A percentile compares a stretch with the other conserved stretches of the same genome.
Evolutionary conservation across 2,888 invertebrate genomes (phyloP).

Genomic region (Agrochola lota): DNA sequence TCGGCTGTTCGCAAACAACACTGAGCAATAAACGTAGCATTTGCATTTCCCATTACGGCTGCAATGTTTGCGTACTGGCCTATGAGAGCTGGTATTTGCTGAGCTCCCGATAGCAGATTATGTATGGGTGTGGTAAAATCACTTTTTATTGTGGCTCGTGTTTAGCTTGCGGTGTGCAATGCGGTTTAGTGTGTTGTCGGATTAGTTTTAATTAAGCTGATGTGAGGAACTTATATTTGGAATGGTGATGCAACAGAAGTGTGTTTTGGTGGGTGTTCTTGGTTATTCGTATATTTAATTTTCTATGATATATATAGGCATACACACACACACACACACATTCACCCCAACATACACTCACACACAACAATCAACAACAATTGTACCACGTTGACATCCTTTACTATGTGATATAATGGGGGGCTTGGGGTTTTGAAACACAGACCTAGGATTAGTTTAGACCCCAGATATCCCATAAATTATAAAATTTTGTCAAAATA

Average conservation of each 20-base stretch:
- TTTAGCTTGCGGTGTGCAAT: constrained; percentile 47
- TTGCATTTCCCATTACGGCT: constrained; percentile 73
- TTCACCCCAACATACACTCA: too few relatives aligned
- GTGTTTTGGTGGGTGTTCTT: not conserved
- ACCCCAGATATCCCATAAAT: not conserved
- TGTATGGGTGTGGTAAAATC: constrained; percentile 47
- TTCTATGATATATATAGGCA: not conserved
- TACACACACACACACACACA: too few relatives aligned
- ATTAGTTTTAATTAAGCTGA: constrained; percentile 44
- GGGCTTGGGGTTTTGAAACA: not conserved
- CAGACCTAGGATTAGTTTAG: not conserved
- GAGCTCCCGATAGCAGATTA: constrained; percentile 62
- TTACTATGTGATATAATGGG: not conserved
- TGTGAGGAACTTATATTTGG: constrained; percentile 4
- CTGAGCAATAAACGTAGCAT: constrained; percentile 70
- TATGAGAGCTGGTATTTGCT: constrained; percentile 61
- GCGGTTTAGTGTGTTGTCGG: constrained; percentile 20
- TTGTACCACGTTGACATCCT: not conserved
- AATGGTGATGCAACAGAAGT: constrained; percentile 19
- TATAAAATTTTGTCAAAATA: too few relatives aligned
- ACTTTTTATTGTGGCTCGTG: constrained; percentile 47
- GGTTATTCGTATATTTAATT: not conserved
- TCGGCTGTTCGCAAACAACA: constrained; percentile 66
- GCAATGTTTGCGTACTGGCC: constrained; percentile 64
- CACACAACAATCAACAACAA: not conserved